A percentile compares a stretch with the other conserved stretches of the same genome.
Evolutionary conservation across 2,888 invertebrate genomes (phyloP).

Genomic region (Eustalomyia histrio): DNA sequence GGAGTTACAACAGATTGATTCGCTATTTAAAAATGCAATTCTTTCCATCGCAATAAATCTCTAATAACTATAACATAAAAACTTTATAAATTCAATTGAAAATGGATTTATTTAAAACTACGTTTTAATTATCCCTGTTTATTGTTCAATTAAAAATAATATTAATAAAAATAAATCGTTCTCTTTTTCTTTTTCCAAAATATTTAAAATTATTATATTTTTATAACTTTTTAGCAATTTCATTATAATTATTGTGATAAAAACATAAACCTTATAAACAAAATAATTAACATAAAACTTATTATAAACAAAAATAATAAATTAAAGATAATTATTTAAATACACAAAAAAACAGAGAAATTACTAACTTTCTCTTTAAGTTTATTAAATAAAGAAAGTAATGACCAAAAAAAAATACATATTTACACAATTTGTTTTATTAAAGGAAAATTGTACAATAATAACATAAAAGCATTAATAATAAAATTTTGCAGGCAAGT

Average conservation of each 20-base stretch:
- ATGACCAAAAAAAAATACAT: too few species aligned
- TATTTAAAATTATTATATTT: slow-evolving; percentile 9
- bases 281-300: slow-evolving; percentile 24
- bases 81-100: slow-evolving; percentile 16
- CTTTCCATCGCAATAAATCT: too few species aligned
- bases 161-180: slow-evolving; percentile 4
- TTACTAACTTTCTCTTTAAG: slow-evolving; percentile 19
- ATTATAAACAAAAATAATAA: slow-evolving; percentile 20
- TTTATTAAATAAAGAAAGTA: not conserved
- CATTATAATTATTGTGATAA: slow-evolving; percentile 12
- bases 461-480: slow-evolving; percentile 2
- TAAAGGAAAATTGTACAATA: not conserved
- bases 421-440: not conserved
- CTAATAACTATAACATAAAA: too few species aligned
- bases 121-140: not conserved
- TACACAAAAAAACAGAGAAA: not conserved
- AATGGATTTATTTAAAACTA: not conserved
- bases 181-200: not conserved
- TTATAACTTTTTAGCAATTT: not conserved
- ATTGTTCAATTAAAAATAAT: slow-evolving; percentile 7
- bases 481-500: slow-evolving; percentile 27
- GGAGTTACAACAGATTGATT: too few species aligned
- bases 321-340: slow-evolving; percentile 7
- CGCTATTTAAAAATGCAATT: too few species aligned
- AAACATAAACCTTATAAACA: slow-evolving; percentile 23